Evolutionary conservation across 2,113 vertebrate genomes (phyloP).

Genomic region (Chloropsis hardwickii): DNA sequence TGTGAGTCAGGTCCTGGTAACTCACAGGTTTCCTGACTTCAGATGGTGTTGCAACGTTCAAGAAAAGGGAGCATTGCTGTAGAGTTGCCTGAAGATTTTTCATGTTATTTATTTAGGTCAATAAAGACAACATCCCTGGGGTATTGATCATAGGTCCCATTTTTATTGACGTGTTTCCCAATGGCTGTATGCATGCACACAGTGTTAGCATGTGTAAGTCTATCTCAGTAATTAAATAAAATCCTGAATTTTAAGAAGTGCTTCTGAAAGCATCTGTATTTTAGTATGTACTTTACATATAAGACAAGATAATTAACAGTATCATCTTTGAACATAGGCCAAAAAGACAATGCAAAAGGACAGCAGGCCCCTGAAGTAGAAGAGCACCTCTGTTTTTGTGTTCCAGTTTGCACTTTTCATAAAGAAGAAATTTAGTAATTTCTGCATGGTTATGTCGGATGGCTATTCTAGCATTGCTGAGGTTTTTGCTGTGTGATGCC

Average conservation of each 20-base stretch:
- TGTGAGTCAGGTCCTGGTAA: neutral
- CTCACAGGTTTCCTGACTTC: neutral
- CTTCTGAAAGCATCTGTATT: neutral
- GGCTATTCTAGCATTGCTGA: neutral
- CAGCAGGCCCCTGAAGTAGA: neutral
- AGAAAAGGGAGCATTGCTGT: neutral
- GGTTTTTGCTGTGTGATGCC: neutral
- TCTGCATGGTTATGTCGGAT: neutral
- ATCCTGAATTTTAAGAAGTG: neutral
- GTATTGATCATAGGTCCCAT: neutral
- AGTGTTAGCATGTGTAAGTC: neutral
- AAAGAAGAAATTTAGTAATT: neutral
- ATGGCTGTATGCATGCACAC: neutral
- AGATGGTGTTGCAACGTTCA: neutral
- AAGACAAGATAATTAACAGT: neutral
- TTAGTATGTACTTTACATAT: neutral
- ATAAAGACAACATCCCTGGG: neutral
- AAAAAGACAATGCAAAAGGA: neutral
- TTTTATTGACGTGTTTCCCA: neutral
- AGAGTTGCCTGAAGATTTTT: neutral
- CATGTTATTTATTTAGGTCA: neutral
- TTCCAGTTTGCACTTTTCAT: neutral
- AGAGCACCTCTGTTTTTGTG: neutral
- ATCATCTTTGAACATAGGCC: neutral
- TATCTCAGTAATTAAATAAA: neutral